Evolutionary conservation across 2,888 invertebrate genomes (phyloP), one percentile per base, ranked within the genome.

Genomic region (Mimachlamys varia): DNA sequence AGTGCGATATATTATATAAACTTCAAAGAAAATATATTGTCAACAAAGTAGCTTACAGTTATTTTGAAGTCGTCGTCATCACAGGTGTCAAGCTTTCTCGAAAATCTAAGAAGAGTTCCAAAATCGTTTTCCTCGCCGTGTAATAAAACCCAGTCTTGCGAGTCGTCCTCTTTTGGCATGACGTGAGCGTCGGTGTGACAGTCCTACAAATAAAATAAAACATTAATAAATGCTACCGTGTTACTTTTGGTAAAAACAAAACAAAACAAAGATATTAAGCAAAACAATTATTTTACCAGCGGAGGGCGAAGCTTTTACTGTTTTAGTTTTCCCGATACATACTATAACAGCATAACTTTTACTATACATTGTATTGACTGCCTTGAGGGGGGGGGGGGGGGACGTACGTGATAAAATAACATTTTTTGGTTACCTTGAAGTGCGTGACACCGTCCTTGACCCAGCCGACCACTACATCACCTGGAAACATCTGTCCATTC

Each of bases 391-490:
- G n/a, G n/a, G n/a, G n/a, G n/a, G n/a, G n/a, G n/a, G n/a, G n/a
- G n/a, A n/a, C n/a, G n/a, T n/a, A 44, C 7, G 7, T 44, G 44
- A 44, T 44, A 44, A 44, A n/a, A 44, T 44, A 44, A 44, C 44
- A 7, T 5, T 7, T 44, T 5, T 7, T 44, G 44, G 44, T 44
- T 90, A 94, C 94, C 91, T 91, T 91, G 76, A 94, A 93, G 50
- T 90, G 88, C 0, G 93, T 91, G 62, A 89, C 89, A 0, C 92
- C 93, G 87, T 94, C 89, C 12, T 93, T 91, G 22, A 99, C 98
- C 98, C 98, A 98, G 92, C 98, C 98, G 96, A 98, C 98, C 94
- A 98, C 98, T 97, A 99, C 98, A 97, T 99, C 99, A 92, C 98
- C 98, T 89, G 98, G 98, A 95, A 98, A 97, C 98, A 98, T 98